Evolutionary conservation across 1,140 invertebrate genomes (phyloP), one percentile per base, ranked within the genome.

Genomic region (Pseudomyrmex pallidus): DNA sequence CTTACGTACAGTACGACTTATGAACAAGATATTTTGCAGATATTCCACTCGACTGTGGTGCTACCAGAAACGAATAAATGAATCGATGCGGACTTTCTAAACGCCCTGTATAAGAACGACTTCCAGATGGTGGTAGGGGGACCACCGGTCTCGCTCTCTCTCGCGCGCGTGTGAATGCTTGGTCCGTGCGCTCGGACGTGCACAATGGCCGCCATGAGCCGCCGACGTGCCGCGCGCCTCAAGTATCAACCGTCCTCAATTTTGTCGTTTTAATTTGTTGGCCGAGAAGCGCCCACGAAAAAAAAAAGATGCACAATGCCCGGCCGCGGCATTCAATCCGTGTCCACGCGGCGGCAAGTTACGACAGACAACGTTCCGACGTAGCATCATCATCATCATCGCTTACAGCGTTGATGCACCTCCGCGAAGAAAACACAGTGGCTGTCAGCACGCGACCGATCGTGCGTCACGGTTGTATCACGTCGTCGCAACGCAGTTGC

Each of bases 171-270:
- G 35, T 54, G 20, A 35, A 35, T 35, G 17, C 48, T n/a, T 20
- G 25, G 57, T 70, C 66, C 86, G 78, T 86, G 77, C 87, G 73
- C 86, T 56, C 68, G 72, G 73, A 74, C 82, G 80, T 85, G 68
- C 85, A 85, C 89, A 90, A 91, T 91, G 91, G 91, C 91, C 84
- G 90, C 90, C 89, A 88, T 91, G 90, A 91, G 87, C 86, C 74
- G 87, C 86, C 74, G 87, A 88, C 66, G 84, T 87, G 74, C 84
- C 68, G 74, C 82, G 80, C 82, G 84, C 82, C 85, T 70, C 15
- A 59, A 87, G 85, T 88, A 90, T 90, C 90, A 90, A 91, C 87
- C 84, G 89, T 89, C 82, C 76, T 90, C 88, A 88, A 91, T 90
- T 89, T 90, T 91, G 82, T 57, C 76, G 77, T 76, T 78, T 87